Base-by-base conservation (phyloP, 2,113 vertebrate species). In the Peromyscus maniculatus region DNA sequence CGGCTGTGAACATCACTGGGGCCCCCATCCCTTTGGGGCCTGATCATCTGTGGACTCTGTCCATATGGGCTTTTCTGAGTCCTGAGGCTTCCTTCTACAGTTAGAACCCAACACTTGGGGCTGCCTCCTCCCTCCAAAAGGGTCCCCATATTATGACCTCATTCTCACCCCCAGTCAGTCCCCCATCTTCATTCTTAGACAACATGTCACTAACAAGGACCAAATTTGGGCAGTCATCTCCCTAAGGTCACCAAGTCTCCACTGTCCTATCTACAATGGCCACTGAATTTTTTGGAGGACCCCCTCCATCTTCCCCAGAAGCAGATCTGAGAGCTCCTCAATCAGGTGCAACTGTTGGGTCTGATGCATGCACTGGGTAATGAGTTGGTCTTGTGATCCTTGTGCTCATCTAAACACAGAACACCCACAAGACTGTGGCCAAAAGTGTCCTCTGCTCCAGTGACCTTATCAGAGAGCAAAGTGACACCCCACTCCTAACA, bases 361-460 rank as follows among this genome's bases (percentile, higher is more conserved):
- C 28, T 2, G 24, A 13, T 7, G 11, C 1, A 4, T 3, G 0
- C 24, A 5, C 39, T 82, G 22, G 2, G 33, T 11, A 16, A 24
- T 16, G 36, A 59, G 36, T 72, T 15, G 7, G 15, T 28, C 36
- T 39, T 26, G n/a, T n/a, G 52, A 17, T 19, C 26, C 1, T 7
- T 16, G 3, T 2, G 22, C 69, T 67, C 57, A n/a, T n/a, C n/a
- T 59, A 16, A 16, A 74, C 71, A 59, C 39, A 39, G 4, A 74
- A 13, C 0, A 36, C 5, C 15, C 89, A 64, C 43, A 28, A 4
- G 67, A 33, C 1, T 49, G 26, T 39, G 28, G 7, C 3, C 52
- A 21, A 36, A 55, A 31, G 66, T 24, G 11, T 12, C 31, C 19
- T 19, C 39, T 21, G 1, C 39, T 28, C n/a, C n/a, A 13, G 57